A percentile compares a stretch with the other conserved stretches of the same genome.
Evolutionary conservation across 2,797 vertebrate species (phyloP).

Genomic region (Melanotaenia nigrans): DNA sequence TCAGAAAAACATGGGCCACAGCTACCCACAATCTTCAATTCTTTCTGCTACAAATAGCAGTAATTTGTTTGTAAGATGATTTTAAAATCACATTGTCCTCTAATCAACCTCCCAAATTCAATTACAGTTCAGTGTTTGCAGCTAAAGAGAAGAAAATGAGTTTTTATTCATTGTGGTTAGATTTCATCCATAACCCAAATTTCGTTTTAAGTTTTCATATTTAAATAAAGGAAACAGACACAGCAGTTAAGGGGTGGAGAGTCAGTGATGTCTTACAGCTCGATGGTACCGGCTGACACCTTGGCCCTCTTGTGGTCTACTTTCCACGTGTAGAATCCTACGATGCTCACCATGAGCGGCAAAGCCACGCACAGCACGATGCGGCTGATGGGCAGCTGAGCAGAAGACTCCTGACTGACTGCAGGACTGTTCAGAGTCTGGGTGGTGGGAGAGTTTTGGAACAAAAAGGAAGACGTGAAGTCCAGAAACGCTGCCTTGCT

Average conservation of each 20-base stretch:
- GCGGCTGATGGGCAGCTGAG: slow-evolving; percentile 52
- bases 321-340: slow-evolving; percentile 37
- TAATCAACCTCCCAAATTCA: not conserved
- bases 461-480: slow-evolving; percentile 48
- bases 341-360: slow-evolving; percentile 46
- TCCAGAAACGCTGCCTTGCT: slow-evolving; percentile 8
- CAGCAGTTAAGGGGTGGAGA: too few species aligned
- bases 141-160: too few species aligned
- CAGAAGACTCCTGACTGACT: fast-evolving
- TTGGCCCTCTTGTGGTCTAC: not conserved
- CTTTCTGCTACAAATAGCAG: not conserved
- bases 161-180: too few species aligned
- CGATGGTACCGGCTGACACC: not conserved
- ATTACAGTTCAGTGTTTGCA: too few species aligned
- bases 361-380: slow-evolving; percentile 51
- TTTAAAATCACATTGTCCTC: not conserved
- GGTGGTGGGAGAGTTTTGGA: fast-evolving
- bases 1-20: not conserved
- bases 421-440: fast-evolving
- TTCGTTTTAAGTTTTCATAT: too few species aligned
- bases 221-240: too few species aligned
- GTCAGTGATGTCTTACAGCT: slow-evolving; percentile 20
- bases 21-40: not conserved
- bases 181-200: too few species aligned
- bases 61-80: not conserved